phyloP scores from a whole-genome alignment of 2,113 vertebrate genomes.

The cat (Felis catus) region DNA sequence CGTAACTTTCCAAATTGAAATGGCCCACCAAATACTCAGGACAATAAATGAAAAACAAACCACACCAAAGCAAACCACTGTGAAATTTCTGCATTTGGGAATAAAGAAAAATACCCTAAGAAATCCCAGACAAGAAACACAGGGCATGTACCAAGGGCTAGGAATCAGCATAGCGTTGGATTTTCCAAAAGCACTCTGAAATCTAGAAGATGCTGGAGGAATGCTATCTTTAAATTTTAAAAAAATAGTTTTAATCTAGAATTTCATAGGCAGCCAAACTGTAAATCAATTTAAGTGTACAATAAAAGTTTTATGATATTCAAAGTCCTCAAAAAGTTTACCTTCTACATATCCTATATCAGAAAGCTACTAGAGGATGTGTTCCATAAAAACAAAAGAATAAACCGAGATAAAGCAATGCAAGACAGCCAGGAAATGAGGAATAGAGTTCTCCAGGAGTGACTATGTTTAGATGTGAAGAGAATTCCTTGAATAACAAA shows the following conservation, averaged over 20 bases:
- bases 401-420: not conserved
- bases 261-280: not conserved
- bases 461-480: not conserved
- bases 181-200: slow-evolving; percentile 28
- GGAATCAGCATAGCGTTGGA: not conserved
- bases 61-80: slow-evolving; percentile 45
- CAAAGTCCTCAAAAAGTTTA: slow-evolving; percentile 1
- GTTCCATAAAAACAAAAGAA: not conserved
- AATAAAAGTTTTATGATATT: not conserved
- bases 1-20: slow-evolving; percentile 43
- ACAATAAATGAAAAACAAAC: slow-evolving; percentile 59
- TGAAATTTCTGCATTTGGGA: slow-evolving; percentile 50
- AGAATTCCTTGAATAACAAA: not conserved
- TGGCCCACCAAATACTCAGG: not conserved
- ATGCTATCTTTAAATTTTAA: not conserved
- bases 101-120: slow-evolving; percentile 42
- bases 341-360: not conserved
- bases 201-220: not conserved
- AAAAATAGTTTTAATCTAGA: slow-evolving; percentile 8
- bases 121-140: not conserved
- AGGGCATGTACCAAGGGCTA: not conserved
- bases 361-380: not conserved
- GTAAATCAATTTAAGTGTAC: not conserved
- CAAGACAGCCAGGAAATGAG: not conserved
- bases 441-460: not conserved